phyloP scores from a whole-genome alignment of 2,113 vertebrate species.

The Alouatta palliata region DNA sequence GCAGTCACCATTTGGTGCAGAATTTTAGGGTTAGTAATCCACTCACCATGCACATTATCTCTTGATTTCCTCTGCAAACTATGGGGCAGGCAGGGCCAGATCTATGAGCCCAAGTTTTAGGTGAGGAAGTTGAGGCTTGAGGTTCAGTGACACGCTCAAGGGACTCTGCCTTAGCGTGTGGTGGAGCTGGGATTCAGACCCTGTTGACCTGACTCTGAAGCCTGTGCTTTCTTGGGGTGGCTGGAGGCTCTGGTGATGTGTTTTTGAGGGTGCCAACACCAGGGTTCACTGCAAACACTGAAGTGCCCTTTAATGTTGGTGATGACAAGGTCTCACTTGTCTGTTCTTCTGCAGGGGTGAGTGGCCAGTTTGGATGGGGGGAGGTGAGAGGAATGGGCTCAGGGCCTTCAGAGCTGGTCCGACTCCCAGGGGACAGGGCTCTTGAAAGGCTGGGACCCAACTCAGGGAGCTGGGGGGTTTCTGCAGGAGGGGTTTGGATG shows the following conservation, averaged over 20 bases:
- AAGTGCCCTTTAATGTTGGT: no score
- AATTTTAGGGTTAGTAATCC: neutral
- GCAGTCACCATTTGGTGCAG: neutral
- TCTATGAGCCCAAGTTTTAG: neutral
- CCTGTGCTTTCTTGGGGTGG: neutral
- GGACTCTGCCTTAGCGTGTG: fast-evolving
- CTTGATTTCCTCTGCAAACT: neutral
- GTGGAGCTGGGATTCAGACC: neutral
- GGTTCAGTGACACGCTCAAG: neutral
- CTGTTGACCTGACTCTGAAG: no score
- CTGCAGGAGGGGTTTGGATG: neutral
- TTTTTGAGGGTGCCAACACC: neutral
- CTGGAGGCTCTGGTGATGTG: neutral
- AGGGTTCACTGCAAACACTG: neutral
- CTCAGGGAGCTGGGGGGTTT: neutral
- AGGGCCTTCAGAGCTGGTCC: neutral
- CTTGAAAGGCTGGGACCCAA: neutral
- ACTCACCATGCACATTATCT: neutral
- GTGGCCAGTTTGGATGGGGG: fast-evolving
- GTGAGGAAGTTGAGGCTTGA: neutral
- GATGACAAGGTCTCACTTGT: neutral
- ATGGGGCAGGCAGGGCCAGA: neutral
- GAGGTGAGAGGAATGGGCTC: neutral
- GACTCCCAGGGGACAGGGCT: neutral
- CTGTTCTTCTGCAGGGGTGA: neutral